Evolutionary conservation across 2,113 vertebrate species (phyloP).

Genomic region (Proterorhinus semilunaris): DNA sequence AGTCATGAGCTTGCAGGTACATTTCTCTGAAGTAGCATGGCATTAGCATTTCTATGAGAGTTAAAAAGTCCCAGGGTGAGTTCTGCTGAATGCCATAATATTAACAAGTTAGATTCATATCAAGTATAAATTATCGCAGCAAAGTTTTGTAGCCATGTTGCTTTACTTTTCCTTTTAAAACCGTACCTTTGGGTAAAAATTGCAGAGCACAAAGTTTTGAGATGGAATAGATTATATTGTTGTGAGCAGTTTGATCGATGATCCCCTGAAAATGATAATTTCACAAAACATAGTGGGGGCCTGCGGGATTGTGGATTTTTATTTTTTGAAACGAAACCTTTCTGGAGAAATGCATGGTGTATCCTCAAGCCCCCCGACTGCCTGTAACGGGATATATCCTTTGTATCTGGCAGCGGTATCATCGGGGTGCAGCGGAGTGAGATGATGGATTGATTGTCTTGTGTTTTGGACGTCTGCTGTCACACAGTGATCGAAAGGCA

Average conservation of each 20-base stretch:
- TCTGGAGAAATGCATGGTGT: conserved; percentile 22
- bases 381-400: conserved; percentile 47
- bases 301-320: conserved; percentile 17
- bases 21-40: conserved; percentile 21
- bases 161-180: conserved; percentile 29
- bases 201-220: conserved; percentile 42
- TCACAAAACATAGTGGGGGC: conserved; percentile 35
- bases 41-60: conserved; percentile 23
- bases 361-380: conserved; percentile 24
- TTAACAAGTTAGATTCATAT: conserved; percentile 34
- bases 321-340: conserved; percentile 22
- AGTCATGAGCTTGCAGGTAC: conserved; percentile 26
- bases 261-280: conserved; percentile 48
- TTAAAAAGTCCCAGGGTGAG: conserved; percentile 16
- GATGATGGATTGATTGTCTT: conserved; percentile 64
- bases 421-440: conserved; percentile 40
- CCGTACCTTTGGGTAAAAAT: conserved; percentile 47
- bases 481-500: conserved; percentile 45
- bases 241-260: conserved; percentile 56
- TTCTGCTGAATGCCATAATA: conserved; percentile 32
- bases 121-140: conserved; percentile 44
- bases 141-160: conserved; percentile 37
- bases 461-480: conserved; percentile 52
- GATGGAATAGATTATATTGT: conserved; percentile 60
- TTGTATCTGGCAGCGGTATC: conserved; percentile 45